Percentiles rank a stretch among this genome's conserved stretches.
Conservation (phyloP, 2,888 invertebrate genomes). For the Pharmacophagus antenor region DNA sequence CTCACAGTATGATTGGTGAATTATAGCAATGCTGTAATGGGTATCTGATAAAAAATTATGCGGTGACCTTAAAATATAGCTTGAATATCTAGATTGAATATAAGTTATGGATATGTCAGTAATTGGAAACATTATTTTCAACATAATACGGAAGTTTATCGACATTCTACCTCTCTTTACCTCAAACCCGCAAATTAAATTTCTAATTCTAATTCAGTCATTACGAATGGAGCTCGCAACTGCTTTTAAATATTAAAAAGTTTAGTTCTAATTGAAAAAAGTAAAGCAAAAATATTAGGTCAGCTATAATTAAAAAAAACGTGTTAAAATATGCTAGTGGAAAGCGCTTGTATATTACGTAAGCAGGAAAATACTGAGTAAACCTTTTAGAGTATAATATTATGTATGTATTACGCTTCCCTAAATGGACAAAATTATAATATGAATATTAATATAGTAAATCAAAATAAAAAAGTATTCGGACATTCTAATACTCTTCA, state of each 20-base stretch:
- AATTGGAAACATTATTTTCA: neutral
- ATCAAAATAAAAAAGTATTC: neutral
- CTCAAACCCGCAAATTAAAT: neutral
- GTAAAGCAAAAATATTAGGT: slow-evolving; percentile 30
- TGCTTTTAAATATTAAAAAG: slow-evolving; percentile 23
- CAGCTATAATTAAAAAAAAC: slow-evolving; percentile 30
- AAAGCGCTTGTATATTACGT: slow-evolving; percentile 27
- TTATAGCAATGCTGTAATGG: too few relatives aligned
- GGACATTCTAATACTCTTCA: neutral
- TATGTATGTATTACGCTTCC: slow-evolving; percentile 3
- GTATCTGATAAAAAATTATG: too few relatives aligned
- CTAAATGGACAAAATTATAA: slow-evolving; percentile 6
- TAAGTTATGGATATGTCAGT: too few relatives aligned
- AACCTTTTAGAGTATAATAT: slow-evolving; percentile 16
- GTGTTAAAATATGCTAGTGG: slow-evolving; percentile 19
- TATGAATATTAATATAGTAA: too few relatives aligned
- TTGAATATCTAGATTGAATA: too few relatives aligned
- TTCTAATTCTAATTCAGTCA: slow-evolving; percentile 7
- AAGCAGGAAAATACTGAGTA: slow-evolving; percentile 20
- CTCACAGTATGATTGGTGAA: too few relatives aligned
- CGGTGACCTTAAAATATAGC: too few relatives aligned
- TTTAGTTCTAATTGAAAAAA: slow-evolving; percentile 21
- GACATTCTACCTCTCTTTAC: neutral
- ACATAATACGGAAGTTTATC: neutral
- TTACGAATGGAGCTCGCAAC: slow-evolving; percentile 4